Evolutionary conservation across 2,888 invertebrate species (phyloP).

Genomic region (Neuroscelio doddi): DNA sequence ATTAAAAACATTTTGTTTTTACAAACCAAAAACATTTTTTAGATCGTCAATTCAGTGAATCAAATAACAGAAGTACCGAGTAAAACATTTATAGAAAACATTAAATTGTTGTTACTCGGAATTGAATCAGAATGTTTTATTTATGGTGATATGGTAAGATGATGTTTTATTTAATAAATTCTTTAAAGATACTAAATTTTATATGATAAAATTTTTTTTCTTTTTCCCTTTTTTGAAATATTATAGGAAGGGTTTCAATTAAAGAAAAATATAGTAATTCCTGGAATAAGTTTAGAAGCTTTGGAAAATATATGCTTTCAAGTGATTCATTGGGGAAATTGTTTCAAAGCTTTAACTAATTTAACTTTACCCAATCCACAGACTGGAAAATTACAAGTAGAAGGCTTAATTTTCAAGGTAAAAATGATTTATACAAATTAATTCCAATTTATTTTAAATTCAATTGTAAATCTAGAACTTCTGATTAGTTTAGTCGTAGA

Average conservation of each 20-base stretch:
- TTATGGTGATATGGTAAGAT: slow-evolving; percentile 53
- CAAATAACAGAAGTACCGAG: slow-evolving; percentile 52
- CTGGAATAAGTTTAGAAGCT: slow-evolving; percentile 54
- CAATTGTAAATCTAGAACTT: no score
- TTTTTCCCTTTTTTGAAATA: background rate
- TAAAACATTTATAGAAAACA: slow-evolving; percentile 57
- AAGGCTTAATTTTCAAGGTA: slow-evolving; percentile 66
- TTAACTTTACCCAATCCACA: slow-evolving; percentile 54
- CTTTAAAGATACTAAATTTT: background rate
- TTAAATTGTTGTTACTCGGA: slow-evolving; percentile 63
- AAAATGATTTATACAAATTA: background rate
- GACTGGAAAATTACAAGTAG: slow-evolving; percentile 55
- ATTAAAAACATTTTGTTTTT: no score
- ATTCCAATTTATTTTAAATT: background rate
- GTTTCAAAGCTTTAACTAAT: slow-evolving; percentile 58
- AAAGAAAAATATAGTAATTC: slow-evolving; percentile 53
- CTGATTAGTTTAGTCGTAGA: no score
- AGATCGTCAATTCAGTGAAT: slow-evolving; percentile 41
- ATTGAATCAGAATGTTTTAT: slow-evolving; percentile 63
- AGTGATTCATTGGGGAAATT: slow-evolving; percentile 65
- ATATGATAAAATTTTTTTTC: background rate
- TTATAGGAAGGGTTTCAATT: slow-evolving; percentile 32
- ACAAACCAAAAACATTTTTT: background rate
- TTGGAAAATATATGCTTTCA: slow-evolving; percentile 55
- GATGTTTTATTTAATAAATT: slow-evolving; percentile 3